Evolutionary conservation across 2,888 invertebrate species (phyloP).

Genomic region (Odontocolon sp.): DNA sequence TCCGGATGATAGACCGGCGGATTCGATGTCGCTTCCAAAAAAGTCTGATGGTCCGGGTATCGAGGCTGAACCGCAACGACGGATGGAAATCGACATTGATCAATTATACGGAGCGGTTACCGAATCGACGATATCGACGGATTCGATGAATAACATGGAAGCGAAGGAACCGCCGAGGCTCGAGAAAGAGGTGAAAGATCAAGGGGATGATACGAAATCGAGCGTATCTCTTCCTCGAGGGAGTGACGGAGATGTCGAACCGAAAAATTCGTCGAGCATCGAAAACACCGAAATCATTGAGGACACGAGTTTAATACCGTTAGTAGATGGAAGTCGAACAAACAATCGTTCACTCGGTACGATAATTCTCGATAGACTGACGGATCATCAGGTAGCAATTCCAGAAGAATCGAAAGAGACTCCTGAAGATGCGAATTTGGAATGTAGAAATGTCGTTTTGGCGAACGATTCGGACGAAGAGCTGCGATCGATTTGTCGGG

Average conservation of each 20-base stretch:
- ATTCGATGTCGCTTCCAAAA: neutral
- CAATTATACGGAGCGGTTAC: neutral
- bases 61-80: neutral
- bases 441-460: neutral
- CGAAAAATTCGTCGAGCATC: conserved; percentile 1
- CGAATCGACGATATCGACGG: neutral
- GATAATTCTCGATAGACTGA: conserved; percentile 72
- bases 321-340: conserved; percentile 44
- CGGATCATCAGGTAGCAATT: conserved; percentile 63
- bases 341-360: conserved; percentile 65
- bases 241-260: conserved; percentile 2
- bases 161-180: neutral
- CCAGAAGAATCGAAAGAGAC: neutral
- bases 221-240: neutral
- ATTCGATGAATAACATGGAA: neutral
- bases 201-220: conserved; percentile 36
- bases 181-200: conserved; percentile 7
- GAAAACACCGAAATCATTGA: neutral
- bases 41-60: neutral
- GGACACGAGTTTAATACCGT: neutral
- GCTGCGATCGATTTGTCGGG: conserved; percentile 70
- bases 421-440: neutral
- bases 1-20: neutral
- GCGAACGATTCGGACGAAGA: conserved; percentile 55
- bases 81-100: neutral